Conservation (phyloP, 2,888 invertebrate species). For the Ptilodon capucinus region DNA sequence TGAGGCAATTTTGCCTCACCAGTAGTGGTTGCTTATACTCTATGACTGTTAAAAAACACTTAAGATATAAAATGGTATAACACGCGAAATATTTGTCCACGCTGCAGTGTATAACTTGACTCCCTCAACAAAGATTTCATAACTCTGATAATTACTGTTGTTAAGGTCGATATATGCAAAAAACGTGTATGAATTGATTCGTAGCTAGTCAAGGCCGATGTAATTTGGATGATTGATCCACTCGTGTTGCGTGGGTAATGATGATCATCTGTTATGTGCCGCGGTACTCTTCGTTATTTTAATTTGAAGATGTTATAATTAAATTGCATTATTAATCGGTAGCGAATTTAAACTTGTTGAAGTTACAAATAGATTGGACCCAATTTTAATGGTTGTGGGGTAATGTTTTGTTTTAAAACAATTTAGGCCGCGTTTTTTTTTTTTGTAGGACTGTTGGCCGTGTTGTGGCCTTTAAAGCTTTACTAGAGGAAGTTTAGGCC, state of each 20-base stretch:
- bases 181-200: constrained; percentile 20
- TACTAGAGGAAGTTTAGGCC: too few relatives aligned
- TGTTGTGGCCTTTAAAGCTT: too few relatives aligned
- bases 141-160: constrained; percentile 27
- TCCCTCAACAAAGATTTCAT: constrained; percentile 9
- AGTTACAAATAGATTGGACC: too few relatives aligned
- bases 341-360: not conserved
- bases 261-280: constrained; percentile 8
- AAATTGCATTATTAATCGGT: constrained; percentile 1
- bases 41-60: too few relatives aligned
- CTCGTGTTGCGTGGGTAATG: constrained; percentile 12
- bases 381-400: too few relatives aligned
- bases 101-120: constrained; percentile 1
- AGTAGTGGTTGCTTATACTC: too few relatives aligned
- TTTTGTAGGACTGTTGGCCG: too few relatives aligned
- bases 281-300: constrained; percentile 9
- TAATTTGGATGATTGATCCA: constrained; percentile 24
- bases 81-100: too few relatives aligned
- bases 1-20: too few relatives aligned
- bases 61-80: too few relatives aligned
- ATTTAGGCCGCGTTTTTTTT: too few relatives aligned
- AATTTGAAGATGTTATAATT: constrained; percentile 7
- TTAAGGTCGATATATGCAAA: constrained; percentile 21
- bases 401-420: too few relatives aligned
- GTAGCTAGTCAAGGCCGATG: constrained; percentile 19